A percentile compares a stretch with the other conserved stretches of the same genome.
Conservation (phyloP, 2,888 invertebrate genomes). For the Cryptocheilus praepositus region DNA sequence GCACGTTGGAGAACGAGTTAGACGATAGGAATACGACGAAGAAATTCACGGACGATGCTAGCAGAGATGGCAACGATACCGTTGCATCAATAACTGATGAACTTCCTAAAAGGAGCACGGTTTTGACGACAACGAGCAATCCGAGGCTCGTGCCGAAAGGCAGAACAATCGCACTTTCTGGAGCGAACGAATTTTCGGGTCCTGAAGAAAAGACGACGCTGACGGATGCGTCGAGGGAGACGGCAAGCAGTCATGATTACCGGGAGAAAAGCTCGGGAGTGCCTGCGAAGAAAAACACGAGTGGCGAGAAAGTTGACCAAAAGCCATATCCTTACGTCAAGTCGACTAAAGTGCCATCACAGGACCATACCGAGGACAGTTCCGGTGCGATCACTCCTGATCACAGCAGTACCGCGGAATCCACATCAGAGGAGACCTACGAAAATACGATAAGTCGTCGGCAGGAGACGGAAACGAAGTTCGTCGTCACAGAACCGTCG, state of each 20-base stretch:
- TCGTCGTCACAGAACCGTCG: conserved; percentile 59
- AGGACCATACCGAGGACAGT: background rate
- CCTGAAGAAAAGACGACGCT: conserved; percentile 22
- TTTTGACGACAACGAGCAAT: background rate
- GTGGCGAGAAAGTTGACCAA: conserved; percentile 30
- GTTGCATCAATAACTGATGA: background rate
- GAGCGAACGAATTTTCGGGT: conserved; percentile 49
- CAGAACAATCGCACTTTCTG: conserved; percentile 59
- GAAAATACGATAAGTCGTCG: conserved; percentile 63
- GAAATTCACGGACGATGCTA: background rate
- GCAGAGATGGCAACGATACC: too few species aligned
- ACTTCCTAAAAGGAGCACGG: too few species aligned
- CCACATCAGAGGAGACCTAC: conserved; percentile 54
- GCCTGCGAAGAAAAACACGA: conserved; percentile 25
- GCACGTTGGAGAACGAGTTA: background rate
- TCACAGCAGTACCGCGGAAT: conserved; percentile 21
- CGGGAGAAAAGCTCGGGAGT: background rate
- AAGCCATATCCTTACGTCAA: conserved; percentile 63
- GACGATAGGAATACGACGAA: background rate
- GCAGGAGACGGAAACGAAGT: conserved; percentile 50
- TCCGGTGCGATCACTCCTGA: conserved; percentile 14
- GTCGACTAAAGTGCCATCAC: conserved; percentile 1
- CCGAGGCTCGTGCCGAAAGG: conserved; percentile 46
- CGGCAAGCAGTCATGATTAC: conserved; percentile 3
- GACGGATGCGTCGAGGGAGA: conserved; percentile 11